phyloP scores from a whole-genome alignment of 2,888 invertebrate genomes.

The Archips xylosteana region DNA sequence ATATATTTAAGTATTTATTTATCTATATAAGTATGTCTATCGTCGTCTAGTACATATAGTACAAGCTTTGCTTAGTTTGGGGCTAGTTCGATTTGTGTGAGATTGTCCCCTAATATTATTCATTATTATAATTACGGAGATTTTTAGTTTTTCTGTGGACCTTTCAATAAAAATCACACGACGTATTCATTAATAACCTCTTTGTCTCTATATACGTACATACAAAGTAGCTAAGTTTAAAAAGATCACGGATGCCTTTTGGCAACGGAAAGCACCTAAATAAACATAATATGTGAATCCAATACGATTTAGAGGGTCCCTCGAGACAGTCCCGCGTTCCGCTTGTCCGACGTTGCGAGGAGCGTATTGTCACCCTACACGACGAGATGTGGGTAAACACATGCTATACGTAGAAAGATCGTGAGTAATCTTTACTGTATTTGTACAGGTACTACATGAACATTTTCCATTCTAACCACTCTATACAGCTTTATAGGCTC shows the following conservation, averaged over 20 bases:
- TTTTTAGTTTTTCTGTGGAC: too few species aligned
- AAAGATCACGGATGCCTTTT: constrained; percentile 8
- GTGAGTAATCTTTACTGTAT: background rate
- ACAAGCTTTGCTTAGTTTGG: too few species aligned
- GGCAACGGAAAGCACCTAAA: constrained; percentile 55
- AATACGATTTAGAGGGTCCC: constrained; percentile 77
- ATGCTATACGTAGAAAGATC: constrained; percentile 15
- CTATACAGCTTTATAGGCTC: too few species aligned
- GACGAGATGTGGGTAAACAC: constrained; percentile 51
- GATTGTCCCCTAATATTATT: too few species aligned
- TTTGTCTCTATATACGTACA: background rate
- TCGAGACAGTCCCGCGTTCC: constrained; percentile 56
- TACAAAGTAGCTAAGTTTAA: background rate
- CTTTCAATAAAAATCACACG: background rate
- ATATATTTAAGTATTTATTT: too few species aligned
- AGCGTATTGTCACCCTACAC: constrained; percentile 69
- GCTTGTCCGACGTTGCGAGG: constrained; percentile 53
- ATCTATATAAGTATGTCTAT: too few species aligned
- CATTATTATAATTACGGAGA: too few species aligned
- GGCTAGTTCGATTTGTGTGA: too few species aligned
- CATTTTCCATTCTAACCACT: too few species aligned
- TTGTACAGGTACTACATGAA: too few species aligned
- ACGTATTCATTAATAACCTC: background rate
- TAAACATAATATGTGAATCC: constrained; percentile 68
- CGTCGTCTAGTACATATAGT: too few species aligned